Evolutionary conservation across 2,113 vertebrate genomes (phyloP).

Genomic region (Psammodynastes pulverulentus): DNA sequence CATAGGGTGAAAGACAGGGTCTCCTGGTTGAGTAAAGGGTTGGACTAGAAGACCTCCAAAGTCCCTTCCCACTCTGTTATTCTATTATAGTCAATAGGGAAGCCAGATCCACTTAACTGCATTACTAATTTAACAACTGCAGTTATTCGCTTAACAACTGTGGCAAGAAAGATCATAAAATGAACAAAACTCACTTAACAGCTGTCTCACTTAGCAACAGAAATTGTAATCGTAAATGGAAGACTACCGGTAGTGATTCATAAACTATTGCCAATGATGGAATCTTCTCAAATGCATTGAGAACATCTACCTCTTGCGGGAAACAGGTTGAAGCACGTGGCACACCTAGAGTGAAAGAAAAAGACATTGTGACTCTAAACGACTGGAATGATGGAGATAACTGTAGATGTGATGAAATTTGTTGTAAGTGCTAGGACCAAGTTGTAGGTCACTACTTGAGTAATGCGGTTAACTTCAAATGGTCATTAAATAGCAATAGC

Average conservation of each 20-base stretch:
- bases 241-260: background rate
- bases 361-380: background rate
- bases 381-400: background rate
- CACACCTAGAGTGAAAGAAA: background rate
- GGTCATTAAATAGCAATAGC: background rate
- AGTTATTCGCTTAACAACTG: background rate
- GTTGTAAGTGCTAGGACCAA: background rate
- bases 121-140: background rate
- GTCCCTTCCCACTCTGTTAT: background rate
- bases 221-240: background rate
- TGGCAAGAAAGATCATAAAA: background rate
- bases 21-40: background rate
- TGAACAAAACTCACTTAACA: background rate
- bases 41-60: background rate
- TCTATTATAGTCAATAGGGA: background rate
- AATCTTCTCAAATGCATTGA: background rate
- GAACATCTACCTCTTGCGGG: background rate
- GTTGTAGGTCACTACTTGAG: background rate
- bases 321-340: background rate
- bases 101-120: background rate
- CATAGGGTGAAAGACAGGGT: no score
- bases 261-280: background rate
- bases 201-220: background rate
- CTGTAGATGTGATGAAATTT: background rate
- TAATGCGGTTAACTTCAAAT: background rate